Evolutionary conservation across 1,140 invertebrate genomes (phyloP).

Genomic region (Formica exsecta): DNA sequence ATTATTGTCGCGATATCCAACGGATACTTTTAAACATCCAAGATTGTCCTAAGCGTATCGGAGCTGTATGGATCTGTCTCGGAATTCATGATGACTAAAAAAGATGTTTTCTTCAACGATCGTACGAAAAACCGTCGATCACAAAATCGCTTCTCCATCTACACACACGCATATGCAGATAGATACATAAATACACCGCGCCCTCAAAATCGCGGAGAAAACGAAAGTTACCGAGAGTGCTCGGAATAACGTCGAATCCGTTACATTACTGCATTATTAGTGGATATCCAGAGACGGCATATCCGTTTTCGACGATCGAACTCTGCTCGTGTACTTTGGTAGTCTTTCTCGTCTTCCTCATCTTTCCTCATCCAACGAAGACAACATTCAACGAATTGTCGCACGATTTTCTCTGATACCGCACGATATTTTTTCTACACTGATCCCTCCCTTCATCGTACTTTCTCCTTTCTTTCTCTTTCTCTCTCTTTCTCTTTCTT

Average conservation of each 20-base stretch:
- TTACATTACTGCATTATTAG: constrained; percentile 24
- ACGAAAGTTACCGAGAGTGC: constrained; percentile 13
- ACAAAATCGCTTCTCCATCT: constrained; percentile 20
- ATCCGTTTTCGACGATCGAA: constrained; percentile 9
- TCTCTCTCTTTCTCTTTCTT: constrained; percentile 1
- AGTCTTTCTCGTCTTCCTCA: constrained; percentile 8
- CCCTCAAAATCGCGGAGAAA: background rate
- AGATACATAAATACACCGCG: background rate
- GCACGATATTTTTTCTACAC: background rate
- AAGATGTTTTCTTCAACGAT: background rate
- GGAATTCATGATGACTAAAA: background rate
- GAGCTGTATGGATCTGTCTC: background rate
- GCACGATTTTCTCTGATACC: constrained; percentile 9
- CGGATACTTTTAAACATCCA: background rate
- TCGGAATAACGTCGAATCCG: background rate
- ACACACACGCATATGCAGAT: background rate
- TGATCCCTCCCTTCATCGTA: no score
- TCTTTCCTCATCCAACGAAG: background rate
- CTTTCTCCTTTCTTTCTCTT: background rate
- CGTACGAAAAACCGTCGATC: background rate
- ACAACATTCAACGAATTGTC: constrained; percentile 16
- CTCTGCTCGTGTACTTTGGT: constrained; percentile 7
- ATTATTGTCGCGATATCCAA: background rate
- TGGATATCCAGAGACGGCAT: constrained; percentile 14
- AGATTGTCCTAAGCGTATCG: constrained; percentile 27